Conservation (phyloP, 2,888 invertebrate species). For the Diogma glabrata region DNA sequence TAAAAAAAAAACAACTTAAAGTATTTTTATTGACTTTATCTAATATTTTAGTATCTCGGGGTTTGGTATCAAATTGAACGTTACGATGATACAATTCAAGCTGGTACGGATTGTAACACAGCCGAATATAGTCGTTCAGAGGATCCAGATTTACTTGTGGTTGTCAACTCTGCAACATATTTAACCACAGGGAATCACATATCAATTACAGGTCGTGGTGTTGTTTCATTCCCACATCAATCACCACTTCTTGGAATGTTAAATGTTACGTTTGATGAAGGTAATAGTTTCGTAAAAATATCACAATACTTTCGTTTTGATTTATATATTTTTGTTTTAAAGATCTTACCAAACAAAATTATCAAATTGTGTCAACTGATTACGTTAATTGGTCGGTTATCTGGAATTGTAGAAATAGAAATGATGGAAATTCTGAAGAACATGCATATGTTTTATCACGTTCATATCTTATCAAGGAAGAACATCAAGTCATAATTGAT, state of each 20-base stretch:
- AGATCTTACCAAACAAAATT: too few relatives aligned
- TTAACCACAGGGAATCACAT: neutral
- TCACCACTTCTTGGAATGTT: neutral
- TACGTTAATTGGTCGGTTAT: neutral
- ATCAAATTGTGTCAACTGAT: neutral
- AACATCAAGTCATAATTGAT: neutral
- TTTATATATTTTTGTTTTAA: too few relatives aligned
- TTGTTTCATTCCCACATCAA: neutral
- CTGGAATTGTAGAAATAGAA: neutral
- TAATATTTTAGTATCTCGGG: neutral
- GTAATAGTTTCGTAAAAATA: too few relatives aligned
- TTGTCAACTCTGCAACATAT: neutral
- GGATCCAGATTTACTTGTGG: neutral
- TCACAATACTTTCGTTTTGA: too few relatives aligned
- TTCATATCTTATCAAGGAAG: too few relatives aligned
- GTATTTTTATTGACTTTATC: too few relatives aligned
- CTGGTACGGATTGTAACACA: neutral
- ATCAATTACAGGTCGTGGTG: neutral
- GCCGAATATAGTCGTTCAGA: conserved; percentile 3
- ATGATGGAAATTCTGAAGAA: neutral
- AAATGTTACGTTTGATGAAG: neutral
- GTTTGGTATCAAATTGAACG: conserved; percentile 1
- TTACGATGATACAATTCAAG: neutral
- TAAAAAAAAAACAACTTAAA: neutral
- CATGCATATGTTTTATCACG: neutral